These are phyloP conservation scores for Meteorus cinctellus DNA, from an alignment of 2,888 invertebrate genomes.

Conservation along the genomic window DNA sequence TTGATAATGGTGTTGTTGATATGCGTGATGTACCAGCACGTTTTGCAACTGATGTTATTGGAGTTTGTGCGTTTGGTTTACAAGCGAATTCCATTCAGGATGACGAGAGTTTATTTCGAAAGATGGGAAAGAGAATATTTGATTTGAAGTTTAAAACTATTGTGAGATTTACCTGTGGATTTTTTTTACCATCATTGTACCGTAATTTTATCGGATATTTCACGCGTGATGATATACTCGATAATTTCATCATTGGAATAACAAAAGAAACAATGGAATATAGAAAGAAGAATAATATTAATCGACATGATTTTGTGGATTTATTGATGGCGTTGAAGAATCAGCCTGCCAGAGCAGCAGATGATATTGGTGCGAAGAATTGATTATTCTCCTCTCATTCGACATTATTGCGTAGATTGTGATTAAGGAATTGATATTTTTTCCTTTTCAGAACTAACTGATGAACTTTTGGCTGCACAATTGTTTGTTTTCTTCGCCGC, in stretches of 20 bases:
- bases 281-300: constrained; percentile 67
- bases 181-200: constrained; percentile 55
- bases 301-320: constrained; percentile 72
- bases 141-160: constrained; percentile 55
- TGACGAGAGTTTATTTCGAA: constrained; percentile 68
- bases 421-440: not conserved
- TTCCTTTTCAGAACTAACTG: constrained; percentile 61
- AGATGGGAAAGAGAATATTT: constrained; percentile 67
- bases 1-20: constrained; percentile 56
- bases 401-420: not conserved
- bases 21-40: constrained; percentile 67
- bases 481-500: constrained; percentile 72
- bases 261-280: constrained; percentile 67
- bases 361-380: constrained; percentile 52
- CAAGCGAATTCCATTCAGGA: constrained; percentile 69
- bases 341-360: constrained; percentile 50
- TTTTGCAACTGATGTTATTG: constrained; percentile 74
- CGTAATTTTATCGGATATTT: constrained; percentile 49
- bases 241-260: constrained; percentile 62
- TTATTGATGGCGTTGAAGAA: constrained; percentile 65
- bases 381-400: not conserved
- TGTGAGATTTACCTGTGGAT: constrained; percentile 54
- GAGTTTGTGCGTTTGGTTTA: constrained; percentile 72
- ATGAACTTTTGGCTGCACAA: constrained; percentile 68
- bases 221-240: constrained; percentile 52